phyloP scores from a whole-genome alignment of 2,113 vertebrate genomes.

The Sterrhoptilus dennistouni region DNA sequence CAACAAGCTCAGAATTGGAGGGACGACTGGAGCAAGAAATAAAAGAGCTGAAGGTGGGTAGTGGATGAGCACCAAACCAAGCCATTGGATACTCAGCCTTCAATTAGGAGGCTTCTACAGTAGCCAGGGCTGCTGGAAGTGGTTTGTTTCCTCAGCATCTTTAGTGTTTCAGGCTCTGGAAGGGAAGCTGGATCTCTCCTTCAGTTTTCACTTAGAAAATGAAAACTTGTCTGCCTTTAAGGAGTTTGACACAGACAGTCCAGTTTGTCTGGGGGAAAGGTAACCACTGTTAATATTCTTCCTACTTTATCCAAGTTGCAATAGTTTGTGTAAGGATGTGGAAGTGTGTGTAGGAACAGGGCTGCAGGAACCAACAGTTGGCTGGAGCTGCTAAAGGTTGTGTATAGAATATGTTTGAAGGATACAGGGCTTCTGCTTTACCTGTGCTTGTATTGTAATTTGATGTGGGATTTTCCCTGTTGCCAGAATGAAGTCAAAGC shows the following conservation, averaged over 20 bases:
- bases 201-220: neutral
- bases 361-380: fast-evolving
- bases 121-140: neutral
- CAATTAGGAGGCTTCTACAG: fast-evolving
- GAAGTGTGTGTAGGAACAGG: neutral
- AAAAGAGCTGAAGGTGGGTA: slow-evolving; percentile 83
- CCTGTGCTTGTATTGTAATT: neutral
- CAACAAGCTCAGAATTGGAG: slow-evolving; percentile 74
- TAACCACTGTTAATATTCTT: too few relatives aligned
- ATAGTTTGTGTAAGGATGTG: neutral
- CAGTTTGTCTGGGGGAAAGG: neutral
- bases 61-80: neutral
- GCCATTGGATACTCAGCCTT: neutral
- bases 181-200: neutral
- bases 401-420: neutral
- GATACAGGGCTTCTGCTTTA: neutral
- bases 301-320: neutral
- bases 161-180: neutral
- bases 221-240: neutral
- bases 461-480: neutral
- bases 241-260: neutral
- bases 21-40: slow-evolving; percentile 79
- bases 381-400: neutral
- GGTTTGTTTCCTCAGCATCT: neutral
- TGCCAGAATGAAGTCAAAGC: slow-evolving; percentile 81